phyloP scores from a whole-genome alignment of 2,113 vertebrate genomes.

The Motacilla alba region DNA sequence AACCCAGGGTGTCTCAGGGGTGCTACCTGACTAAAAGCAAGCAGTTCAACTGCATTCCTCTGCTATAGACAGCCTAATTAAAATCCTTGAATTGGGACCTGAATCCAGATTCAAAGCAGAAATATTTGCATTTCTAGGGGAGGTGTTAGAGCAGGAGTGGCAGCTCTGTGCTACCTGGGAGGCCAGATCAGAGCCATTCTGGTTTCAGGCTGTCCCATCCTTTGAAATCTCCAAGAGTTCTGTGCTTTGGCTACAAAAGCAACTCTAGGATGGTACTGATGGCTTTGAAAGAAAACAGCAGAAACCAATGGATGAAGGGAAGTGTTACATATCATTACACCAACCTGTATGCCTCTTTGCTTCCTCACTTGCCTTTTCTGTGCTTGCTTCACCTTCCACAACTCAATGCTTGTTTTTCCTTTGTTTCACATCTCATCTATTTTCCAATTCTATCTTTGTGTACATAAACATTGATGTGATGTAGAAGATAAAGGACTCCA shows the following conservation, averaged over 20 bases:
- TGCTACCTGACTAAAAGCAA: neutral
- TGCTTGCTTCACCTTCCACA: neutral
- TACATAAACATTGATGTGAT: neutral
- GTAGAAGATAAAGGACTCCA: neutral
- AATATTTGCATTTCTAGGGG: neutral
- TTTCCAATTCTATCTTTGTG: neutral
- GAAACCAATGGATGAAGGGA: neutral
- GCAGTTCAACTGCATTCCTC: neutral
- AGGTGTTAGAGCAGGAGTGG: neutral
- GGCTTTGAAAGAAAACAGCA: neutral
- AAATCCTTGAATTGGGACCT: neutral
- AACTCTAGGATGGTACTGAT: neutral
- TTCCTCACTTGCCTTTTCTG: neutral
- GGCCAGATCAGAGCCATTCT: neutral
- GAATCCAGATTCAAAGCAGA: neutral
- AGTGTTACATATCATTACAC: neutral
- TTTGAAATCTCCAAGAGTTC: neutral
- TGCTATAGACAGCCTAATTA: neutral
- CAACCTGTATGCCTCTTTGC: neutral
- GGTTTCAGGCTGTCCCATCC: neutral
- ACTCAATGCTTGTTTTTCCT: fast-evolving
- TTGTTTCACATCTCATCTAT: neutral
- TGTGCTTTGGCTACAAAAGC: neutral
- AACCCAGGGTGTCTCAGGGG: neutral
- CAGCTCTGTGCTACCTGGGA: neutral